Conservation (phyloP, 2,888 invertebrate species). For the Alloscopus bannaensis region DNA sequence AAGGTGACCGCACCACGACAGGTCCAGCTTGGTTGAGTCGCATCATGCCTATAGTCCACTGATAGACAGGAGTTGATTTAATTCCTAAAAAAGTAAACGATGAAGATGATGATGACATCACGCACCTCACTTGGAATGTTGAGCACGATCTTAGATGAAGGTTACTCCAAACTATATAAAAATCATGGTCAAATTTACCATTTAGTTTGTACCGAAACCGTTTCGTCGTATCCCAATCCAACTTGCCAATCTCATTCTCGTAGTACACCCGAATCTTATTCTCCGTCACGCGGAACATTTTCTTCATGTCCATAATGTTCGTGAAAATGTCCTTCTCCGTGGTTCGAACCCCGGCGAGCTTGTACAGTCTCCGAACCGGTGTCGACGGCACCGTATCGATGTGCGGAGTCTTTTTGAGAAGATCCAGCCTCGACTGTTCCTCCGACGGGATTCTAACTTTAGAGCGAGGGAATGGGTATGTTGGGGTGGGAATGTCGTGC, state of each 20-base stretch:
- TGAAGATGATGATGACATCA: too few species aligned
- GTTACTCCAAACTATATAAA: neutral
- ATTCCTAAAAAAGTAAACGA: constrained; percentile 51
- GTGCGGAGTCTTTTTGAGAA: constrained; percentile 62
- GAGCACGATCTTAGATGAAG: neutral
- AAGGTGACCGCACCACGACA: neutral
- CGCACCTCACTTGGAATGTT: neutral
- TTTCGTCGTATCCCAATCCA: constrained; percentile 68
- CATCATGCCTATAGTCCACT: constrained; percentile 67
- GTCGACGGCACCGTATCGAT: constrained; percentile 63
- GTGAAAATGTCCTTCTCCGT: constrained; percentile 62
- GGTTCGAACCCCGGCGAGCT: constrained; percentile 68
- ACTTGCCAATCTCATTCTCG: constrained; percentile 68
- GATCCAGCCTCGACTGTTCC: constrained; percentile 65
- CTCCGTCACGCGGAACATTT: constrained; percentile 65
- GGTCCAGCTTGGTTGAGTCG: constrained; percentile 48
- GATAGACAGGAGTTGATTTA: constrained; percentile 64
- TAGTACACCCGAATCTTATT: constrained; percentile 62
- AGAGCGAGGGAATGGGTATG: constrained; percentile 49
- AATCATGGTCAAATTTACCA: constrained; percentile 30
- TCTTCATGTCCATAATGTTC: constrained; percentile 67
- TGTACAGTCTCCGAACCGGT: constrained; percentile 65
- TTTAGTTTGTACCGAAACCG: constrained; percentile 64
- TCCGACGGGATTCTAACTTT: constrained; percentile 55
- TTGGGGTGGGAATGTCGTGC: constrained; percentile 61